Percentiles rank a stretch among this genome's conserved stretches.
phyloP scores from a whole-genome alignment of 2,797 vertebrate genomes.

The Enteromius treurensis region DNA sequence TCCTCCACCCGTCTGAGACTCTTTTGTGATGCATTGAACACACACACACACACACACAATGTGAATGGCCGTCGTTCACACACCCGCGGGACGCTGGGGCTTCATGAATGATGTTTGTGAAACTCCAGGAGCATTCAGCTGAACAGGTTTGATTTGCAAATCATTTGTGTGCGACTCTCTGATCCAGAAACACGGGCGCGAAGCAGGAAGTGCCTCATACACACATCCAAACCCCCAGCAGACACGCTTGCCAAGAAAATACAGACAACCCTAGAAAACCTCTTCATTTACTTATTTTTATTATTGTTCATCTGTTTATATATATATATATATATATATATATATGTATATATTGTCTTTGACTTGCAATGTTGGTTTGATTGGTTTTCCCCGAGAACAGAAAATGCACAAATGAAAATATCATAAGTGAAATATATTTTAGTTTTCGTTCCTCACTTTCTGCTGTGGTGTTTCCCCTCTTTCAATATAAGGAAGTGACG shows the following conservation, averaged over 20 bases:
- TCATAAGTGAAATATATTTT: not conserved
- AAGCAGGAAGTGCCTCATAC: not conserved
- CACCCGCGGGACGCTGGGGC: not conserved
- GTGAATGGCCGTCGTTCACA: not conserved
- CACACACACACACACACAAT: not conserved
- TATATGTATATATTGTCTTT: not conserved
- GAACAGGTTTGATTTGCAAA: slow-evolving; percentile 4
- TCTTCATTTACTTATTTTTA: not conserved
- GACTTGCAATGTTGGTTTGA: not conserved
- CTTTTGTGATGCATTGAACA: slow-evolving; percentile 10
- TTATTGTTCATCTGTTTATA: not conserved
- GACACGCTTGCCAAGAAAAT: not conserved
- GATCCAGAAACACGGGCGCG: not conserved
- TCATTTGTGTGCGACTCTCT: not conserved
- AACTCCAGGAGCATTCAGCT: not conserved
- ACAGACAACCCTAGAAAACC: not conserved
- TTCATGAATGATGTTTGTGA: slow-evolving; percentile 23
- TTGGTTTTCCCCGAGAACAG: not conserved
- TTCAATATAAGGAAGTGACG: not conserved
- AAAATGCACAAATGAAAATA: not conserved
- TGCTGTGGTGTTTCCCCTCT: not conserved
- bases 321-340: not conserved
- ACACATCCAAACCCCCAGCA: not conserved
- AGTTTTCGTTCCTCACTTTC: not conserved
- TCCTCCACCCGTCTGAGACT: slow-evolving; percentile 18